phyloP scores from a whole-genome alignment of 1,140 invertebrate genomes.

The Papilio polyxenes region DNA sequence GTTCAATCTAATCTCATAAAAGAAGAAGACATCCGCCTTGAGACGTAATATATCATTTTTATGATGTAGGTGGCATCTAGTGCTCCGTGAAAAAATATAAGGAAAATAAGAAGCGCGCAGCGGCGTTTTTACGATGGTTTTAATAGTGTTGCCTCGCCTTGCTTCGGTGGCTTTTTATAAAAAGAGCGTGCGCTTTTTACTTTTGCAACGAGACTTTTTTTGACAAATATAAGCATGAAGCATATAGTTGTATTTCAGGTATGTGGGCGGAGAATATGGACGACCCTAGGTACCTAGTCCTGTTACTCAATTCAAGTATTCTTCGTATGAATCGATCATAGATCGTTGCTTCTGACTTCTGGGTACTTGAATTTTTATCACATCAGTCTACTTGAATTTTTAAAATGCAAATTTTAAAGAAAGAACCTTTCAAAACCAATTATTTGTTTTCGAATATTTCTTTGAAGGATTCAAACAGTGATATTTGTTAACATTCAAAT shows the following conservation, averaged over 20 bases:
- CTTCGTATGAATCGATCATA: too few species aligned
- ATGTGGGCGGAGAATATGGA: background rate
- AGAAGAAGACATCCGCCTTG: slow-evolving; percentile 62
- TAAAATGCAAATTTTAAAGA: background rate
- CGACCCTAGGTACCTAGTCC: background rate
- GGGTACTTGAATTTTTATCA: too few species aligned
- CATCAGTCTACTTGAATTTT: background rate
- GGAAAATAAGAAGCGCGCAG: slow-evolving; percentile 50
- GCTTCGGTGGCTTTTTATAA: slow-evolving; percentile 52
- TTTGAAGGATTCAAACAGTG: too few species aligned
- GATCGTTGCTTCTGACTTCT: too few species aligned
- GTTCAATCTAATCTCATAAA: slow-evolving; percentile 73
- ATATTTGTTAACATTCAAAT: too few species aligned
- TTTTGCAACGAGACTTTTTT: slow-evolving; percentile 18
- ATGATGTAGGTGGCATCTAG: slow-evolving; percentile 68
- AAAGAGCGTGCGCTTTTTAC: slow-evolving; percentile 41
- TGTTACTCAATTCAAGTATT: too few species aligned
- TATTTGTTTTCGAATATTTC: background rate
- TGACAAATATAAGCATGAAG: slow-evolving; percentile 17
- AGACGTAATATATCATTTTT: slow-evolving; percentile 77
- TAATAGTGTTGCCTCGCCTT: slow-evolving; percentile 54
- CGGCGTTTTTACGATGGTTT: slow-evolving; percentile 57
- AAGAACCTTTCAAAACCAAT: too few species aligned
- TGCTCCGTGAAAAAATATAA: slow-evolving; percentile 68
- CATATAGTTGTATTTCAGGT: background rate